phyloP scores from a whole-genome alignment of 2,888 invertebrate species.

The Junonia oenone region DNA sequence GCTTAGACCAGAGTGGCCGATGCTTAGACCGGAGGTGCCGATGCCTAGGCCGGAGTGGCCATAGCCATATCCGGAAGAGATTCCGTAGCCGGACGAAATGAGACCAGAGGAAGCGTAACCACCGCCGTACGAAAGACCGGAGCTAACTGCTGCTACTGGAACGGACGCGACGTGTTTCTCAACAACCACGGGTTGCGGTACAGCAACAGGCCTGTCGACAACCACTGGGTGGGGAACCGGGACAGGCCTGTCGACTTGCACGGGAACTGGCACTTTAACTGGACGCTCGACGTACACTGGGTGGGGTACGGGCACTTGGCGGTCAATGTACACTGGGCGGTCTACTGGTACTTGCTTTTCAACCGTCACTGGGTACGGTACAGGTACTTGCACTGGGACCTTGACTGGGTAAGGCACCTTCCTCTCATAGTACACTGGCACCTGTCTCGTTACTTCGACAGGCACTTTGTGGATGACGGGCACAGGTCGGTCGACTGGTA shows the following conservation, averaged over 20 bases:
- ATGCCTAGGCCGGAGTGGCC: slow-evolving; percentile 24
- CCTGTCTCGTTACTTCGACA: slow-evolving; percentile 70
- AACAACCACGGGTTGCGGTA: slow-evolving; percentile 57
- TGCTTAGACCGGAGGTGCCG: slow-evolving; percentile 17
- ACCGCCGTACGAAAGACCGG: slow-evolving; percentile 11
- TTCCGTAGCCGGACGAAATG: slow-evolving; percentile 4
- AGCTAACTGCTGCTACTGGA: slow-evolving; percentile 16
- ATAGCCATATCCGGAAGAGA: slow-evolving; percentile 6
- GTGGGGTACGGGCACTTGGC: slow-evolving; percentile 69
- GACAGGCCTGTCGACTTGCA: slow-evolving; percentile 77
- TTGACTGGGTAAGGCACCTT: slow-evolving; percentile 72
- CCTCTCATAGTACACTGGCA: slow-evolving; percentile 70
- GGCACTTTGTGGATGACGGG: slow-evolving; percentile 75
- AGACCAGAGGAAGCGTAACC: slow-evolving; percentile 3
- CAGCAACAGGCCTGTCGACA: slow-evolving; percentile 49
- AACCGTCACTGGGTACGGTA: slow-evolving; percentile 81
- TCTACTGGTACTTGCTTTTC: slow-evolving; percentile 79
- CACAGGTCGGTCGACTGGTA: slow-evolving; percentile 73
- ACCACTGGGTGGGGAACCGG: slow-evolving; percentile 46
- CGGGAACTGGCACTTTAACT: slow-evolving; percentile 81
- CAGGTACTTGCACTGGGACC: slow-evolving; percentile 75
- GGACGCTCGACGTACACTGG: slow-evolving; percentile 79
- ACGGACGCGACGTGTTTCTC: slow-evolving; percentile 42
- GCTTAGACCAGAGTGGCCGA: slow-evolving; percentile 17
- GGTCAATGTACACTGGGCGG: slow-evolving; percentile 80